These are phyloP conservation scores for Polypedilum vanderplanki DNA, from an alignment of 1,140 invertebrate genomes.

Conservation along the genomic window DNA sequence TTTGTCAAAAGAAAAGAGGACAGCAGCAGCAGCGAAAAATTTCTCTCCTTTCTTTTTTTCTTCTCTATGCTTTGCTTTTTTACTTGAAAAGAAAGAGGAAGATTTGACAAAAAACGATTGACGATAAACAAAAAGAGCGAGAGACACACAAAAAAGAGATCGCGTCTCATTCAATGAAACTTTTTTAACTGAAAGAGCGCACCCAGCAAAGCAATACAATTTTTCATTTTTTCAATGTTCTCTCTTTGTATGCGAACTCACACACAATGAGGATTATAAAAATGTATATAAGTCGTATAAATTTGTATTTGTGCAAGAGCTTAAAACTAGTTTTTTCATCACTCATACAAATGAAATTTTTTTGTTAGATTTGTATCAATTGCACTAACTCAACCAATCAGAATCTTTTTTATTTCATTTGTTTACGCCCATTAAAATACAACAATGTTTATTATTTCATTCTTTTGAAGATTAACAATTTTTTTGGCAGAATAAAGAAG, in stretches of 20 bases:
- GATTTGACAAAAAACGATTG: not conserved
- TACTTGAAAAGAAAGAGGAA: not conserved
- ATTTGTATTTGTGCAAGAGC: not conserved
- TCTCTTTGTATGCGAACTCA: not conserved
- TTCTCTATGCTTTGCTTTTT: not conserved
- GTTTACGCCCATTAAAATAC: slow-evolving; percentile 18
- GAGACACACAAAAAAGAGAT: slow-evolving; percentile 1
- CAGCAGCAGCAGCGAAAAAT: not conserved
- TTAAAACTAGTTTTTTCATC: not conserved
- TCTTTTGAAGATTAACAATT: slow-evolving; percentile 5
- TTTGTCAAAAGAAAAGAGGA: not conserved
- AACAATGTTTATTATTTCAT: not conserved
- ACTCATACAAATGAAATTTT: too few relatives aligned
- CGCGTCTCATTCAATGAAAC: slow-evolving; percentile 28
- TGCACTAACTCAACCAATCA: not conserved
- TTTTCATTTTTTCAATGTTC: slow-evolving; percentile 4
- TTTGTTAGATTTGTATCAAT: too few relatives aligned
- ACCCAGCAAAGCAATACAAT: not conserved
- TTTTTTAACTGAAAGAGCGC: slow-evolving; percentile 26
- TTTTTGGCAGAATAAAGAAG: not conserved
- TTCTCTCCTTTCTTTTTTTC: slow-evolving; percentile 2
- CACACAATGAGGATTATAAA: not conserved
- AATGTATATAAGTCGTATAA: too few relatives aligned
- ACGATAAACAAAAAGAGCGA: not conserved
- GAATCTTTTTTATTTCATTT: not conserved